A percentile compares a stretch with the other conserved stretches of the same genome.
These are phyloP conservation scores for Catalaphyllia jardinei DNA, from an alignment of 64 coral and sea anemone genomes.

Conservation along the genomic window DNA sequence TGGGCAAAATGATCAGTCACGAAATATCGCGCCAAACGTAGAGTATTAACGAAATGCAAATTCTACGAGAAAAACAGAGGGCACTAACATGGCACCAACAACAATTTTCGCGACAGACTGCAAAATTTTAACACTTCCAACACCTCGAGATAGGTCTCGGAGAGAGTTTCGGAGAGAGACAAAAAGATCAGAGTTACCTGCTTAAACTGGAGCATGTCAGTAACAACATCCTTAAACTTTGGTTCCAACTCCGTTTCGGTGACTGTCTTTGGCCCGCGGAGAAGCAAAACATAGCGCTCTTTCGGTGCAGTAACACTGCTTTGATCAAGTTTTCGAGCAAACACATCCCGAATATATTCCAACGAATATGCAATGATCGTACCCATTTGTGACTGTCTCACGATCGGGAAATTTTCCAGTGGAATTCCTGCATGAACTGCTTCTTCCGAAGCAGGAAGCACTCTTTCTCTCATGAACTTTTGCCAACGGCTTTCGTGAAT, in stretches of 20 bases:
- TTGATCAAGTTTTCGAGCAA: constrained; percentile 34
- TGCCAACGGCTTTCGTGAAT: constrained; percentile 76
- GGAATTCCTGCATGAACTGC: constrained; percentile 72
- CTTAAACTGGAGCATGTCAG: constrained; percentile 93
- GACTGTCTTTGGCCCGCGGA: constrained; percentile 65
- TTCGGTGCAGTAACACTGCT: background rate
- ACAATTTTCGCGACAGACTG: background rate
- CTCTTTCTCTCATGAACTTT: constrained; percentile 87
- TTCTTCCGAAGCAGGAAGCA: constrained; percentile 80
- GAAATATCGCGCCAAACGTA: background rate
- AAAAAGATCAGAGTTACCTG: constrained; percentile 48
- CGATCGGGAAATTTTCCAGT: constrained; percentile 68
- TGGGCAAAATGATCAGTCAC: background rate
- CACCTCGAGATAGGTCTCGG: background rate
- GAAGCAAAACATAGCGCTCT: constrained; percentile 81
- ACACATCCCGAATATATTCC: constrained; percentile 76
- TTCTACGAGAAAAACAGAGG: background rate
- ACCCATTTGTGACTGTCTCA: constrained; percentile 84
- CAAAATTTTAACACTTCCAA: background rate
- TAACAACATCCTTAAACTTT: constrained; percentile 88
- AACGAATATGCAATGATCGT: constrained; percentile 84
- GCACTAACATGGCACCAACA: background rate
- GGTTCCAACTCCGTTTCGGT: constrained; percentile 58
- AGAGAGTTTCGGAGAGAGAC: background rate
- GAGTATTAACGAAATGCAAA: constrained; percentile 5